phyloP scores from a whole-genome alignment of 2,888 invertebrate species.

The Ecdyonurus torrentis region DNA sequence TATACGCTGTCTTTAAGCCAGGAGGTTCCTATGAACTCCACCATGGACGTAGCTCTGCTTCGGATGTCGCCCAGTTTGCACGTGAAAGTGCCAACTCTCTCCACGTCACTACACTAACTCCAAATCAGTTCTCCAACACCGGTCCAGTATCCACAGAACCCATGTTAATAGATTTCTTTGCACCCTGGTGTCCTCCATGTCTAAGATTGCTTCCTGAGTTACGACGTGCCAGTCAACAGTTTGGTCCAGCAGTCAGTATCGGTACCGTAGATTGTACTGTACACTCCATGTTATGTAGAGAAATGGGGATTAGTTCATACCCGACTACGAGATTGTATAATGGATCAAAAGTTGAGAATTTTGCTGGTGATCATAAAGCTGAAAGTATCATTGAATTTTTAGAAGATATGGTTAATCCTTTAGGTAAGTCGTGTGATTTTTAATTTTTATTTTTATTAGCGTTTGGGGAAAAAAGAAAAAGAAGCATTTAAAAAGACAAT shows the following conservation, averaged over 20 bases:
- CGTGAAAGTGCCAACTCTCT: constrained; percentile 37
- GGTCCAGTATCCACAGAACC: constrained; percentile 13
- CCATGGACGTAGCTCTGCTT: constrained; percentile 41
- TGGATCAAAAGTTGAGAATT: constrained; percentile 31
- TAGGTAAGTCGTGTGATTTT: too few relatives aligned
- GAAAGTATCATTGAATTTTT: constrained; percentile 45
- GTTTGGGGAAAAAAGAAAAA: too few relatives aligned
- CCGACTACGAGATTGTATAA: constrained; percentile 54
- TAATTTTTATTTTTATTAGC: too few relatives aligned
- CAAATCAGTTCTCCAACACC: constrained; percentile 34
- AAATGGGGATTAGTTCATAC: constrained; percentile 44
- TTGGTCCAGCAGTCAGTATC: constrained; percentile 29
- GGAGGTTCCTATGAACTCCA: constrained; percentile 57
- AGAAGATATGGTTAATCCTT: constrained; percentile 34
- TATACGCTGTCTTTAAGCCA: constrained; percentile 55
- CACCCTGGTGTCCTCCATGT: constrained; percentile 66
- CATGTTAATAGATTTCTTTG: constrained; percentile 61
- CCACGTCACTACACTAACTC: constrained; percentile 42
- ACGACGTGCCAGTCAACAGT: constrained; percentile 38
- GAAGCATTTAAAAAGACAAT: too few relatives aligned
- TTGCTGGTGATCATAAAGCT: constrained; percentile 40
- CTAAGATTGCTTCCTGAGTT: constrained; percentile 48
- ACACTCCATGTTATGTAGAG: constrained; percentile 37
- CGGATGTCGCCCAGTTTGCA: constrained; percentile 44
- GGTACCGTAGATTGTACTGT: constrained; percentile 53